These are phyloP conservation scores for mouse (Mus musculus) DNA, from an alignment of 2,113 vertebrate species.

Conservation along the genomic window DNA sequence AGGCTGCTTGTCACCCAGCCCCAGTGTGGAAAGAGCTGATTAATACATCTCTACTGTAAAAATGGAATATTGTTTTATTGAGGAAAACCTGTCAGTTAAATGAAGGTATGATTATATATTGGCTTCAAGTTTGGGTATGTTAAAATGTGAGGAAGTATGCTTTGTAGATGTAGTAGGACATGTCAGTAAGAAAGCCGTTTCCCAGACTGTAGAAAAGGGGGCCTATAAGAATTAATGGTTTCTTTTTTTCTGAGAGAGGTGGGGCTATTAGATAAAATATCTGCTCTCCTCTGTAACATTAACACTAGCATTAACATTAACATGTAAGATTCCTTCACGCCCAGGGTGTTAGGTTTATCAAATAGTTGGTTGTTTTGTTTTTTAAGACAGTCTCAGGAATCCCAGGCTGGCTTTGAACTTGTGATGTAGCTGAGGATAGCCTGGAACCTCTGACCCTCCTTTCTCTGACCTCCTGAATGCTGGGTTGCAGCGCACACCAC, in stretches of 20 bases:
- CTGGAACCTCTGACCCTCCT: background rate
- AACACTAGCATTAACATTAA: no score
- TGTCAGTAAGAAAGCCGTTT: background rate
- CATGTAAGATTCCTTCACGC: background rate
- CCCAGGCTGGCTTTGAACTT: background rate
- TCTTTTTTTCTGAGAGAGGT: no score
- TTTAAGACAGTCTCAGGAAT: background rate
- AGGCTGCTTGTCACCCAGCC: background rate
- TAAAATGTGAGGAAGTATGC: background rate
- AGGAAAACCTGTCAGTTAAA: background rate
- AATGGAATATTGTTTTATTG: background rate
- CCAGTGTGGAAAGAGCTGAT: constrained; percentile 9
- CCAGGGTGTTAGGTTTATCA: background rate
- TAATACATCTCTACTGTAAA: background rate
- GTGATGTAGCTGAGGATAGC: background rate
- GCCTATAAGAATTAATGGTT: background rate
- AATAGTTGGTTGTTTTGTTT: background rate
- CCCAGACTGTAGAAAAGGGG: background rate
- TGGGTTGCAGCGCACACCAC: background rate
- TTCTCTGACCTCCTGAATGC: background rate
- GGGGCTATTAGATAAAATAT: background rate
- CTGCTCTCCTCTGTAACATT: background rate
- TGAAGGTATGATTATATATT: background rate
- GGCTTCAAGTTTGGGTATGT: background rate
- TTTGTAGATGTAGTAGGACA: background rate